Conservation (phyloP, 2,888 invertebrate genomes). For the Melieria picta region DNA sequence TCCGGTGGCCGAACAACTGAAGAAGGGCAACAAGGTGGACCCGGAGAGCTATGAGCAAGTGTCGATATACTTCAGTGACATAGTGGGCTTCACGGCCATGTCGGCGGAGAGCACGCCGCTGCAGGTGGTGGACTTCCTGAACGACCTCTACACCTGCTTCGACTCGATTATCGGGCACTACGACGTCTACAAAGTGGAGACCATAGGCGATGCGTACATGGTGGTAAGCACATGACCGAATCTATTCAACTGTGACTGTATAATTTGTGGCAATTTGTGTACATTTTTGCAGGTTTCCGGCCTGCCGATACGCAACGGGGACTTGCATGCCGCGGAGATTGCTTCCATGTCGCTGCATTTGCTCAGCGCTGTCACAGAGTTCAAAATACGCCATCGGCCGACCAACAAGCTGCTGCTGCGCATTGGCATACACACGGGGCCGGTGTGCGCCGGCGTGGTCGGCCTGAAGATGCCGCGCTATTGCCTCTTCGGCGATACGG, state of each 20-base stretch:
- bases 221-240: constrained; percentile 70
- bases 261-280: background rate
- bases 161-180: constrained; percentile 93
- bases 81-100: constrained; percentile 92
- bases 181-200: constrained; percentile 94
- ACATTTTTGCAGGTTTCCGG: constrained; percentile 76
- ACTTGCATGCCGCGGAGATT: constrained; percentile 91
- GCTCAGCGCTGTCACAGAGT: constrained; percentile 83
- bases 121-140: constrained; percentile 91
- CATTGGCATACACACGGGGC: constrained; percentile 92
- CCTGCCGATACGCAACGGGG: constrained; percentile 87
- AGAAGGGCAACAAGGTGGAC: constrained; percentile 87
- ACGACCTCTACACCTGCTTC: constrained; percentile 93
- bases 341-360: constrained; percentile 92
- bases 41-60: constrained; percentile 88
- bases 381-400: constrained; percentile 89
- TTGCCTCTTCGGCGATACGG: constrained; percentile 92
- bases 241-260: background rate
- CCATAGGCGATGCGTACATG: constrained; percentile 93
- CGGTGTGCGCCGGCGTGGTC: constrained; percentile 92
- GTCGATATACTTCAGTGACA: constrained; percentile 95
- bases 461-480: constrained; percentile 94
- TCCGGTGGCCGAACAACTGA: constrained; percentile 92
- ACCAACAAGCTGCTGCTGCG: constrained; percentile 84
- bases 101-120: constrained; percentile 91